Base-by-base conservation (phyloP, 2,797 vertebrate genomes). In the Sphaeramia orbicularis region DNA sequence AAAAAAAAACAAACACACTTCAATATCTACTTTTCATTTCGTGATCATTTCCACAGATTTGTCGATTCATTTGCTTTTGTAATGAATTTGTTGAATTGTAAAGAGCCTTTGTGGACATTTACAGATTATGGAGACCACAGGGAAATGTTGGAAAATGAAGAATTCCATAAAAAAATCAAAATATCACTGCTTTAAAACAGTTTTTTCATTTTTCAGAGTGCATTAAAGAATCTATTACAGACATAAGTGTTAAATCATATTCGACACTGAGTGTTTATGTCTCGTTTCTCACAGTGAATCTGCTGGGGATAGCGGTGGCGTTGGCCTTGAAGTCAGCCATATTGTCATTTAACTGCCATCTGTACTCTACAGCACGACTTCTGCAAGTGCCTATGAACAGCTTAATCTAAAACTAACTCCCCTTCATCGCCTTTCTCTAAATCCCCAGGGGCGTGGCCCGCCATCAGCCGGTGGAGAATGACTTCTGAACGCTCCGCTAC, bases 401-500 rank as follows among this genome's bases (percentile, higher is more conserved):
- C 36, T 74, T 44, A 12, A 59, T 77, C 38, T 19, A 36, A 67
- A 77, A 44, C 1, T 0, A 60, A 58, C 21, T 36, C 27, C 1
- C 45, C n/a, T 27, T 11, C 10, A 4, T 52, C 54, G 14, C 7
- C 18, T 60, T 68, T 61, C 52, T 56, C 30, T 10, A 65, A 53
- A 69, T 45, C 63, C 63, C 55, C 16, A 1, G 0, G 47, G 65
- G 53, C 45, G 49, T 9, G 0, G 43, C 44, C 41, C 15, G 49
- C 40, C 58, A 71, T 57, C 38, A 63, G 55, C 42, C 43, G 47
- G 50, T 50, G 0, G 2, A 76, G 57, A 81, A 36, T 63, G 44
- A 77, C 70, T 72, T 40, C 7, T 59, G 37, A 63, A 62, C 1
- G 21, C 62, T 59, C 0, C 43, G 74, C 58, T 71, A n/a, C 40